Conservation (phyloP, 2,888 invertebrate genomes). For the Pasiphila rectangulata region DNA sequence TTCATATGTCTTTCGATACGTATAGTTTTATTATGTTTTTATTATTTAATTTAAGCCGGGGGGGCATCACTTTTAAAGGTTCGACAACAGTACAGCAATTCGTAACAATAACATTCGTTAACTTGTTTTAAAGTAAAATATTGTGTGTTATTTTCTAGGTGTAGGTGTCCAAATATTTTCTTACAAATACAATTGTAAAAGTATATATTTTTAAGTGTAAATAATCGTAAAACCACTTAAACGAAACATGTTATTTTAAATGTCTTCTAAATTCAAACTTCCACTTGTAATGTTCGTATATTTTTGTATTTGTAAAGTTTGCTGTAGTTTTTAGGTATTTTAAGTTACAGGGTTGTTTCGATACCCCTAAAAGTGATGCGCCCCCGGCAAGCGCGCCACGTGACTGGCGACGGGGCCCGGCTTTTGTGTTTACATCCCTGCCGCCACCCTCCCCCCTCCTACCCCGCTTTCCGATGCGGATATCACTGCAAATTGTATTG, state of each 20-base stretch:
- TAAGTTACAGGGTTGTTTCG: slow-evolving; percentile 35
- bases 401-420: slow-evolving; percentile 72
- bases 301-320: background rate
- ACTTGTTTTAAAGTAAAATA: too few relatives aligned
- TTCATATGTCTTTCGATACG: slow-evolving; percentile 46
- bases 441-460: slow-evolving; percentile 33
- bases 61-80: slow-evolving; percentile 72
- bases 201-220: background rate
- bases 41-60: slow-evolving; percentile 49
- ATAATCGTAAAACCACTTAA: background rate
- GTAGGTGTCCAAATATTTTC: background rate
- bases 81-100: slow-evolving; percentile 8
- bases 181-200: background rate
- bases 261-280: too few relatives aligned
- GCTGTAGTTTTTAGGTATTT: background rate
- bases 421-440: slow-evolving; percentile 75
- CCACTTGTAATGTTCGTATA: too few relatives aligned
- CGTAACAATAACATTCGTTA: too few relatives aligned
- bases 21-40: slow-evolving; percentile 25
- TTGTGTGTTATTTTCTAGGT: background rate
- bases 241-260: too few relatives aligned
- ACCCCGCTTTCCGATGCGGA: background rate
- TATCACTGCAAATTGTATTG: slow-evolving; percentile 16
- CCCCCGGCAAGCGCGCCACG: slow-evolving; percentile 78
- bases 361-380: slow-evolving; percentile 77